Conservation (phyloP, 2,888 invertebrate species). For the Thymelicus acteon region DNA sequence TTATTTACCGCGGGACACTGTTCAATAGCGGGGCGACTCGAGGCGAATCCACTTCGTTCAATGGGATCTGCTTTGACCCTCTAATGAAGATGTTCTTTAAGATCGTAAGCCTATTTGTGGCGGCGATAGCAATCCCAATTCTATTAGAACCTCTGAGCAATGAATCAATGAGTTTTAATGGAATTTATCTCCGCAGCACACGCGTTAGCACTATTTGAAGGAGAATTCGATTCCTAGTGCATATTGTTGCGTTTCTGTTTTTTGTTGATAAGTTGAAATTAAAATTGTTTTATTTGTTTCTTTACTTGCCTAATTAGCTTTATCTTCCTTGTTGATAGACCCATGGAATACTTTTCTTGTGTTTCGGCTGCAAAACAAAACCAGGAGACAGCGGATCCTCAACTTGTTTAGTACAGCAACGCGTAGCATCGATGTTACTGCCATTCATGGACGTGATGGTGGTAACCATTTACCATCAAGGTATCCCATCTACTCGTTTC, state of each 20-base stretch:
- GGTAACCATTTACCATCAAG: too few species aligned
- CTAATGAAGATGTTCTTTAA: slow-evolving; percentile 37
- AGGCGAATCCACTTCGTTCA: slow-evolving; percentile 34
- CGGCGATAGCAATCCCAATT: slow-evolving; percentile 21
- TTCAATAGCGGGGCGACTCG: slow-evolving; percentile 14
- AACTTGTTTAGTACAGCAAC: too few species aligned
- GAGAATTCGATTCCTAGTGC: not conserved
- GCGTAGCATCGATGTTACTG: too few species aligned
- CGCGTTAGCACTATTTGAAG: not conserved
- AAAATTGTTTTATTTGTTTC: not conserved
- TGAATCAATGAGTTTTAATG: slow-evolving; percentile 22
- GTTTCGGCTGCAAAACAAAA: too few species aligned
- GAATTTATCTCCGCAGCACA: slow-evolving; percentile 25
- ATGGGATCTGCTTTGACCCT: slow-evolving; percentile 27
- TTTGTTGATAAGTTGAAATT: not conserved
- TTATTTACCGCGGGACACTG: slow-evolving; percentile 30
- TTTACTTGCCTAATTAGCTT: too few species aligned
- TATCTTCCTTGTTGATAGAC: too few species aligned
- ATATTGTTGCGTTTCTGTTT: not conserved
- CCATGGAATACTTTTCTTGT: too few species aligned
- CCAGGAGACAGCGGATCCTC: too few species aligned
- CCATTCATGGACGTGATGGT: too few species aligned
- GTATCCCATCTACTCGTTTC: too few species aligned
- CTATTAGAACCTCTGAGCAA: slow-evolving; percentile 24
- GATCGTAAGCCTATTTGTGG: slow-evolving; percentile 38